Evolutionary conservation across 2,797 vertebrate species (phyloP), one percentile per base, ranked within the genome.

Genomic region (Melanogrammus aeglefinus): DNA sequence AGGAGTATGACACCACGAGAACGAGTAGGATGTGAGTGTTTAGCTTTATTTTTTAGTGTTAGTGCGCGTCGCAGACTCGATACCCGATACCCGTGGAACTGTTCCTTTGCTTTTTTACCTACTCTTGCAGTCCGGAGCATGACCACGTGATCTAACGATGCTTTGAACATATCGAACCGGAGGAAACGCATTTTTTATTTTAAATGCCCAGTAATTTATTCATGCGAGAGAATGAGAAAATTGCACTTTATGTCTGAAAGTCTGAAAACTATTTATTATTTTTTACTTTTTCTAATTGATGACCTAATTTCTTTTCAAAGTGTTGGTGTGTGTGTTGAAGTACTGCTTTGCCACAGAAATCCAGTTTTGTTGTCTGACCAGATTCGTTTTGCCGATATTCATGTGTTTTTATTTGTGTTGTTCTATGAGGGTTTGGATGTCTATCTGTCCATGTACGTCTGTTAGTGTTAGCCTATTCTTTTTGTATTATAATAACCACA

Each of bases 241-340:
- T 77, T 91, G 92, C 91, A 94, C 92, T 93, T 90, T 88, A 76
- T 87, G 82, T 86, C 77, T 75, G 72, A 81, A 84, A 79, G 80
- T 87, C 71, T 75, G 79, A 85, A 86, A 82, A 80, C 51, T 80
- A 75, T 80, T 76, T 73, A 76, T 78, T 74, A 13, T 81, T 18
- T 80, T 76, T 18, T 80, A 33, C 77, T 77, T 84, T 74, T 74
- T 83, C 81, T 89, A 88, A 90, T 89, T 88, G 57, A 90, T 90
- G 80, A 18, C 76, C 86, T 77, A 80, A 86, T 89, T 84, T 77
- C 87, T 82, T 82, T 82, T 16, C 27, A 72, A 35, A 16, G 7
- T 33, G 76, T 81, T 75, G 35, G 35, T 78, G 78, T 69, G 39
- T 36, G 73, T 78, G n/a, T 81, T 27, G 21, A 72, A 13, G 63